Percentiles rank a stretch among this genome's conserved stretches.
phyloP scores from a whole-genome alignment of 1,140 invertebrate genomes.

The Mizuhopecten yessoensis region DNA sequence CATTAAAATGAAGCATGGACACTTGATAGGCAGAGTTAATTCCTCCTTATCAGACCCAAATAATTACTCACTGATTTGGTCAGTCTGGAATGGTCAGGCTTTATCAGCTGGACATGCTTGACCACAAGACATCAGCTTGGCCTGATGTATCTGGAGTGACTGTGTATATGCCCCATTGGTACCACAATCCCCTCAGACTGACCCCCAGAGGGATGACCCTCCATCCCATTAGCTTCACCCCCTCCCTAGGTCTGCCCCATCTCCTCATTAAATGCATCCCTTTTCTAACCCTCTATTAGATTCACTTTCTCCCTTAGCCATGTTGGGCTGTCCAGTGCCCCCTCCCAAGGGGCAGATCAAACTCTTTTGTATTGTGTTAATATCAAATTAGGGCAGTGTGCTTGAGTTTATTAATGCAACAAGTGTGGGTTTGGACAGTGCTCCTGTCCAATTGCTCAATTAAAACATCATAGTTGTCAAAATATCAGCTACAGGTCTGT shows the following conservation, averaged over 20 bases:
- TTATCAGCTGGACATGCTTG: constrained; percentile 37
- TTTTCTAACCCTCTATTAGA: not conserved
- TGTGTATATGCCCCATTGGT: not conserved
- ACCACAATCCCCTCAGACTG: not conserved
- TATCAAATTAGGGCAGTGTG: not conserved
- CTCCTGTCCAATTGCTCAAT: not conserved
- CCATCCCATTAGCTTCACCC: no score
- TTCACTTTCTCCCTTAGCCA: not conserved
- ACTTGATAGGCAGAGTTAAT: constrained; percentile 29
- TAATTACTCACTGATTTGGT: constrained; percentile 34
- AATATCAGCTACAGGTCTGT: not conserved
- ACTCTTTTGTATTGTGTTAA: constrained; percentile 39
- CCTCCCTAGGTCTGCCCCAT: not conserved
- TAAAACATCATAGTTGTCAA: constrained; percentile 35
- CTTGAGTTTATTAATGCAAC: constrained; percentile 10
- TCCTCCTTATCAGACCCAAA: constrained; percentile 21
- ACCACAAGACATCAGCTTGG: constrained; percentile 30
- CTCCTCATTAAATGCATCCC: not conserved
- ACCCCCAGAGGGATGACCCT: not conserved
- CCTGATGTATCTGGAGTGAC: not conserved
- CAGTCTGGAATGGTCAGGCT: constrained; percentile 23
- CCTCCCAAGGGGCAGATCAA: not conserved
- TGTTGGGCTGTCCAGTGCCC: not conserved
- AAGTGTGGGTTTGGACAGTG: constrained; percentile 28
- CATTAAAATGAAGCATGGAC: constrained; percentile 13